Conservation (phyloP, 2,888 invertebrate species). For the Watsonalla cultraria region DNA sequence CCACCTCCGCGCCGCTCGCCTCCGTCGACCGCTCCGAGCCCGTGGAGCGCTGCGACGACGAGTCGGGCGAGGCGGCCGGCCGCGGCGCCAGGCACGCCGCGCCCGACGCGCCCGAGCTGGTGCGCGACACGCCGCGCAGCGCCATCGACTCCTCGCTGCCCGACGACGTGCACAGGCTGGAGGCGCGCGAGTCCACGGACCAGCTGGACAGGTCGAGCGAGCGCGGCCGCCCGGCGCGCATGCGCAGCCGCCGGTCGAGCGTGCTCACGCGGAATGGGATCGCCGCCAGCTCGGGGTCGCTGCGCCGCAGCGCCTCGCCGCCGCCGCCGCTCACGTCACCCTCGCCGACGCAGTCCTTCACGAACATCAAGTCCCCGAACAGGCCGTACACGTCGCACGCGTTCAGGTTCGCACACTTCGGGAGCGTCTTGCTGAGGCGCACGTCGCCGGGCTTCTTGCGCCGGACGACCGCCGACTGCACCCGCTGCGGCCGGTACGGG, state of each 20-base stretch:
- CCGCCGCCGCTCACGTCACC: constrained; percentile 84
- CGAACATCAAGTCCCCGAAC: constrained; percentile 93
- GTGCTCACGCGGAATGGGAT: constrained; percentile 91
- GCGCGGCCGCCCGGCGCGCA: constrained; percentile 89
- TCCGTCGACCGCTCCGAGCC: constrained; percentile 57
- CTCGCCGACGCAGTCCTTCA: constrained; percentile 91
- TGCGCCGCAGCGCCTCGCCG: constrained; percentile 86
- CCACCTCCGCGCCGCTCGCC: constrained; percentile 31
- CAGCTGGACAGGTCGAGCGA: constrained; percentile 91
- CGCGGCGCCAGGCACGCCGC: constrained; percentile 76
- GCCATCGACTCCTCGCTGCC: constrained; percentile 93
- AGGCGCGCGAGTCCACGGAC: constrained; percentile 92
- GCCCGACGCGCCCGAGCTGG: constrained; percentile 87
- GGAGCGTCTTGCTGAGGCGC: constrained; percentile 87
- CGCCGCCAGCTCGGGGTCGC: constrained; percentile 91
- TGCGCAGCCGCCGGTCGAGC: constrained; percentile 86
- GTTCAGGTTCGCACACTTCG: constrained; percentile 83
- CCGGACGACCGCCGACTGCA: constrained; percentile 64
- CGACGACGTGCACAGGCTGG: constrained; percentile 89
- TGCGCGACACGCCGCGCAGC: constrained; percentile 84
- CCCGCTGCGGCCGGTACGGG: constrained; percentile 64
- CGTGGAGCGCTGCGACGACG: constrained; percentile 59
- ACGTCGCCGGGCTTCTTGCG: constrained; percentile 72
- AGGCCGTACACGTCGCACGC: constrained; percentile 93
- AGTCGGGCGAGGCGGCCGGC: constrained; percentile 68